Base-by-base conservation (phyloP, 2,888 invertebrate genomes). In the Chaitophorus viminalis region DNA sequence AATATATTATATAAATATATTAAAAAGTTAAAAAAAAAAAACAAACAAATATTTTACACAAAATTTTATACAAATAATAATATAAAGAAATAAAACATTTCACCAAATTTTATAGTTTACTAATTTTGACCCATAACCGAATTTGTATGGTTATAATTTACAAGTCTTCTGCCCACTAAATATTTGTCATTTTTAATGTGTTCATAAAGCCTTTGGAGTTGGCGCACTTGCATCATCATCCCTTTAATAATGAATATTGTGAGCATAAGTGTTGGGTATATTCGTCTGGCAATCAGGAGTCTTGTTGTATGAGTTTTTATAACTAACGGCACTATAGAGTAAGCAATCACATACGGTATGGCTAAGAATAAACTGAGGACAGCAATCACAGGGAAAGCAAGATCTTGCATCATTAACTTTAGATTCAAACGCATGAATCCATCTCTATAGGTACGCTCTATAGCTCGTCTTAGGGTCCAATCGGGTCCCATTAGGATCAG, bases 181-280 rank as follows among this genome's bases (percentile, higher is more conserved):
- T 99, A 99, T 93, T 99, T 99, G 92, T 99, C 99, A 92, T 99
- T 99, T 92, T 99, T 98, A 91, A 99, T 99, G 92, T 98, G 98
- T 91, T 99, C 97, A 92, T 99, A 99, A 31, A 99, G 93, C 91
- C 97, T 96, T 91, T 95, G 95, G 92, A 99, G 97, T 91, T 99
- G 99, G 88, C 96, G 94, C 88, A 98, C 95, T 93, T 99, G 97
- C 89, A 91, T 90, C 70, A 89, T 89, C 84, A 90, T 89, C 29
- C 90, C 89, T 89, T 94, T 93, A 87, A 96, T 93, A 89, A 98
- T 93, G 86, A 95, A 92, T 82, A 94, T 93, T 46, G 95, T 92
- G 79, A 97, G 92, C 90, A 99, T 93, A 90, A 98, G 93, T 90
- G 96, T 95, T 52, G 99, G 99, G 93, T 99, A 99, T 18, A 98